phyloP scores from a whole-genome alignment of 2,113 vertebrate species.

The Colinus virginianus region DNA sequence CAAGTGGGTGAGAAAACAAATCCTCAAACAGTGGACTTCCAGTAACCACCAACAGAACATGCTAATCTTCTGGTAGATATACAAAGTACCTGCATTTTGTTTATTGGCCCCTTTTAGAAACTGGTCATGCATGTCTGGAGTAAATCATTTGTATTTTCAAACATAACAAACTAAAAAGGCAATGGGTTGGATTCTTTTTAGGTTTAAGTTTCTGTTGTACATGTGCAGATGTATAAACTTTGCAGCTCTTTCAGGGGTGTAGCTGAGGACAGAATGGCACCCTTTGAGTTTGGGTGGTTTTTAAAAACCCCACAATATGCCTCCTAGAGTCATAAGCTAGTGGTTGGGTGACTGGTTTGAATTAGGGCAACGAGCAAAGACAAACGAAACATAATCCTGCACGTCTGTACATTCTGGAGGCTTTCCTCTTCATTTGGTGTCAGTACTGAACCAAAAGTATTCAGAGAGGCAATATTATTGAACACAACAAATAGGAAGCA shows the following conservation, averaged over 20 bases:
- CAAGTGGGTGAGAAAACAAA: neutral
- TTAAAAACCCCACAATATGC: neutral
- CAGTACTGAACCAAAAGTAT: conserved; percentile 65
- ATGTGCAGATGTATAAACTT: neutral
- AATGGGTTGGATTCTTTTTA: neutral
- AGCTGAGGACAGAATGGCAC: conserved; percentile 38
- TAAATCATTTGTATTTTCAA: neutral
- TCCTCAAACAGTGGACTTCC: neutral
- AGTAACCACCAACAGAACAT: neutral
- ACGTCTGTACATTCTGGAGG: conserved; percentile 55
- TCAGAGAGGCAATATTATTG: conserved; percentile 56
- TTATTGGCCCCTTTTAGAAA: neutral
- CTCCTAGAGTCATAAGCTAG: conserved; percentile 47
- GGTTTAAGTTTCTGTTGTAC: neutral
- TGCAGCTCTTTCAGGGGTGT: conserved; percentile 11
- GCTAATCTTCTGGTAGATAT: neutral
- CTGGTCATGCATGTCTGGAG: neutral
- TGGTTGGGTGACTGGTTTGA: conserved; percentile 43
- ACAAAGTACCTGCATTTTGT: neutral
- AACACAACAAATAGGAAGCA: conserved; percentile 67
- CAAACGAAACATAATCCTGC: conserved; percentile 67
- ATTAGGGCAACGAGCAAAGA: conserved; percentile 52
- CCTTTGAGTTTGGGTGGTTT: conserved; percentile 54
- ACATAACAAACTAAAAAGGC: neutral
- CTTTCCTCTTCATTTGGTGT: conserved; percentile 65